These are phyloP conservation scores for Zygothrica quintamaculata DNA, from an alignment of 2,888 invertebrate genomes.

Conservation along the genomic window DNA sequence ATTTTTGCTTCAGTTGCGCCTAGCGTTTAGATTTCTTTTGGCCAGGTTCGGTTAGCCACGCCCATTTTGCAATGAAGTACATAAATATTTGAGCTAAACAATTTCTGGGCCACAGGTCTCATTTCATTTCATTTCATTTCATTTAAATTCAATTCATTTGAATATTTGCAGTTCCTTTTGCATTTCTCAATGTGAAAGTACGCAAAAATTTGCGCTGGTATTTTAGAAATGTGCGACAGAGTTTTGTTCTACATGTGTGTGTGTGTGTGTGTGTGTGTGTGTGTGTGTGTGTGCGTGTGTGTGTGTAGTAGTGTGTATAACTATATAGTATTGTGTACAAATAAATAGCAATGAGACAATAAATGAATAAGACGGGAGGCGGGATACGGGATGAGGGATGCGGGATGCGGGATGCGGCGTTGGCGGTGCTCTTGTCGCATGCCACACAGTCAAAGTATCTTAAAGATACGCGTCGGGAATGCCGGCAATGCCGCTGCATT, in stretches of 20 bases:
- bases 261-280: neutral
- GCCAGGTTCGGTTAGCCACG: conserved; percentile 11
- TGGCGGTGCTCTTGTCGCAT: conserved; percentile 53
- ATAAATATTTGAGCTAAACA: conserved; percentile 41
- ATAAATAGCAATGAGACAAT: conserved; percentile 46
- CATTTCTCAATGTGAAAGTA: conserved; percentile 33
- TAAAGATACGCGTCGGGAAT: conserved; percentile 65
- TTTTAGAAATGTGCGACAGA: conserved; percentile 70
- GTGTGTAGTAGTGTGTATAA: neutral
- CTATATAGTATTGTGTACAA: conserved; percentile 8
- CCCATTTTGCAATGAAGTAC: neutral
- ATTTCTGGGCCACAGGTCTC: conserved; percentile 52
- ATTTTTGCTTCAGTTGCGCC: neutral
- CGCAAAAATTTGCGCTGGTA: conserved; percentile 67
- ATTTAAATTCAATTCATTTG: conserved; percentile 2
- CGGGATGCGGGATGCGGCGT: too few relatives aligned
- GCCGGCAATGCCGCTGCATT: conserved; percentile 66
- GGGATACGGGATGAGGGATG: too few relatives aligned
- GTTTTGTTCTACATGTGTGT: conserved; percentile 25
- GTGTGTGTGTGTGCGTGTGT: neutral
- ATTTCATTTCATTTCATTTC: conserved; percentile 34
- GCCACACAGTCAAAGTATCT: conserved; percentile 67
- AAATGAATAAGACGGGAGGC: too few relatives aligned
- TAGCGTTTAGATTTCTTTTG: neutral
- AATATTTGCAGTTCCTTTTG: conserved; percentile 30